Base-by-base conservation (phyloP, 2,797 vertebrate species). In the Coranthus polyacanthus region DNA sequence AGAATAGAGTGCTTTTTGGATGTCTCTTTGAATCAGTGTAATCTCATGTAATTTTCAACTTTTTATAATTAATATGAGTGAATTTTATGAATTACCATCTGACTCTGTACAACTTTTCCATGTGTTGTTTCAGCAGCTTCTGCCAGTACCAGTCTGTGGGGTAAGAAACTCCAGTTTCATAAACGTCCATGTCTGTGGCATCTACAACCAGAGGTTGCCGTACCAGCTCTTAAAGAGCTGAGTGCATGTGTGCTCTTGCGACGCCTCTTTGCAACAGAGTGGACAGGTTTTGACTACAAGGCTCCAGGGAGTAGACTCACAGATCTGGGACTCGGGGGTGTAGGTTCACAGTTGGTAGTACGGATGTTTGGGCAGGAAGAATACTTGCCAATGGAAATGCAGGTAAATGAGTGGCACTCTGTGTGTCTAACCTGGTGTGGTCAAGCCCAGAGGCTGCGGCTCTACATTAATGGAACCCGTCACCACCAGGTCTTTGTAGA, bases 201-300 rank as follows among this genome's bases (percentile, higher is more conserved):
- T 76, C 88, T 95, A 10, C 66, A 75, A 0, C 68, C 74, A 16
- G 51, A 26, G 0, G 56, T 38, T 5, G n/a, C 7, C 1, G 38
- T 95, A 8, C 94, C 93, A 0, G 22, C 83, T 5, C 82, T 95
- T 24, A 12, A 58, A 3, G 88, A 94, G 60, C 77, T 94, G 41
- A 95, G 73, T 0, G 83, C 84, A 0, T 95, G 95, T 57, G 15
- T 90, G 1, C 74, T 73, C 22, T 44, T 95, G 29, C 57, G 24
- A 5, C 44, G 32, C 10, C 15, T 16, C 0, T 0, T 1, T 4
- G 8, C 4, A 1, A 2, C 84, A 4, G 0, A 38, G 2, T 95
- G 93, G 93, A 94, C 92, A 3, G 94, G 71, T 2, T 94, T 95
- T 67, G 87, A 78, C 47, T 95, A 95, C 70, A 93, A 89, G 78